Conservation (phyloP, 2,113 vertebrate genomes). For the Myrmophylax atrothorax region DNA sequence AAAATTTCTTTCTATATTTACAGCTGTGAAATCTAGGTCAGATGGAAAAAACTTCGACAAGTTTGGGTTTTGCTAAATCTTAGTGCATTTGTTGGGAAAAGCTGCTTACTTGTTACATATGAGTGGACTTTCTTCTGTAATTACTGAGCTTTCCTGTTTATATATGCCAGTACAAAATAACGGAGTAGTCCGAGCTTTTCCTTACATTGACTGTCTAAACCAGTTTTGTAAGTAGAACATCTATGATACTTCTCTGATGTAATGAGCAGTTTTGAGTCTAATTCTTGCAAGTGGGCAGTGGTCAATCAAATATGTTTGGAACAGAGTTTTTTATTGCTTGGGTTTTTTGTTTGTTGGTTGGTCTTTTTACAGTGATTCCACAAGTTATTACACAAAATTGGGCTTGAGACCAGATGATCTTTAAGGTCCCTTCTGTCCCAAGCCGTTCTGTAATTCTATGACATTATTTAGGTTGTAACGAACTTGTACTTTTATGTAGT, state of each 20-base stretch:
- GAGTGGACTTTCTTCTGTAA: neutral
- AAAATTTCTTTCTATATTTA: neutral
- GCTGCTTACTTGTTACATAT: neutral
- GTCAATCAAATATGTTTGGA: neutral
- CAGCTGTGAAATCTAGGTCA: neutral
- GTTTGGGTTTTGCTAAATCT: neutral
- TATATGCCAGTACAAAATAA: neutral
- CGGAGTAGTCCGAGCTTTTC: neutral
- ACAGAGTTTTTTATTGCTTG: neutral
- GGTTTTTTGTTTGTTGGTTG: neutral
- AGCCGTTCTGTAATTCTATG: neutral
- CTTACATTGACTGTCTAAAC: fast-evolving
- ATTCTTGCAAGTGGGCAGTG: neutral
- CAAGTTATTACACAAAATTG: neutral
- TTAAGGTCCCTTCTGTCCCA: neutral
- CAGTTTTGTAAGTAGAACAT: neutral
- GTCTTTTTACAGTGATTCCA: neutral
- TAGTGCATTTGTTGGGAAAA: neutral
- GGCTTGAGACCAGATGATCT: neutral
- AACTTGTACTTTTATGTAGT: neutral
- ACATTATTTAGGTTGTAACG: neutral
- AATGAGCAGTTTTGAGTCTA: neutral
- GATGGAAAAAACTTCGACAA: neutral
- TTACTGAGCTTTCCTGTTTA: neutral
- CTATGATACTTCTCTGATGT: neutral